Evolutionary conservation across 2,797 vertebrate species (phyloP).

Genomic region (Aplochiton taeniatus): DNA sequence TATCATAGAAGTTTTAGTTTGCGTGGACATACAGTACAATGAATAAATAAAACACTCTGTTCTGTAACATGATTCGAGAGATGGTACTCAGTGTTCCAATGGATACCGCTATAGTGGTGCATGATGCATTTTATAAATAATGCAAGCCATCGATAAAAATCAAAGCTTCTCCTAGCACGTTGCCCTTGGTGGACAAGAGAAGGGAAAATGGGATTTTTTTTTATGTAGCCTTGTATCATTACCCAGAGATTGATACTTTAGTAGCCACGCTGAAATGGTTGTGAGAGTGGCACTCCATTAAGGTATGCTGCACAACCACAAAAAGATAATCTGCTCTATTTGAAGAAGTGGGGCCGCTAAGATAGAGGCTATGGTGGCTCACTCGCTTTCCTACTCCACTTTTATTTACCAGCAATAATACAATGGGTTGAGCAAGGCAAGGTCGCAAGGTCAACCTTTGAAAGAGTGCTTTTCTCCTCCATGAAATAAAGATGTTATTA

Average conservation of each 20-base stretch:
- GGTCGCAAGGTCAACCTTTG: constrained; percentile 51
- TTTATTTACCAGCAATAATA: constrained; percentile 53
- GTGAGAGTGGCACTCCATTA: constrained; percentile 18
- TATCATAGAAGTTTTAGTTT: too few relatives aligned
- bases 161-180: constrained; percentile 58
- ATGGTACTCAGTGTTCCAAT: constrained; percentile 34
- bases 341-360: constrained; percentile 17
- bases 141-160: constrained; percentile 70
- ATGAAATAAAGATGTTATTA: constrained; percentile 59
- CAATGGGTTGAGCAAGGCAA: constrained; percentile 40
- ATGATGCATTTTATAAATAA: constrained; percentile 76
- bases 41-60: too few relatives aligned
- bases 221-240: not conserved
- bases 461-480: constrained; percentile 53
- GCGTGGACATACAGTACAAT: too few relatives aligned
- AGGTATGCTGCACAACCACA: constrained; percentile 14
- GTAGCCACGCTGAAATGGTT: constrained; percentile 16
- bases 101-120: constrained; percentile 74
- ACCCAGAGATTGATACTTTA: not conserved
- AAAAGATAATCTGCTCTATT: constrained; percentile 43
- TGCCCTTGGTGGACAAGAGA: constrained; percentile 69
- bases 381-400: constrained; percentile 32
- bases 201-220: constrained; percentile 39
- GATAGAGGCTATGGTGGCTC: constrained; percentile 34
- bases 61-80: not conserved